Percentiles rank a stretch among this genome's conserved stretches.
phyloP scores from a whole-genome alignment of 2,113 vertebrate species.

The Equus przewalskii region DNA sequence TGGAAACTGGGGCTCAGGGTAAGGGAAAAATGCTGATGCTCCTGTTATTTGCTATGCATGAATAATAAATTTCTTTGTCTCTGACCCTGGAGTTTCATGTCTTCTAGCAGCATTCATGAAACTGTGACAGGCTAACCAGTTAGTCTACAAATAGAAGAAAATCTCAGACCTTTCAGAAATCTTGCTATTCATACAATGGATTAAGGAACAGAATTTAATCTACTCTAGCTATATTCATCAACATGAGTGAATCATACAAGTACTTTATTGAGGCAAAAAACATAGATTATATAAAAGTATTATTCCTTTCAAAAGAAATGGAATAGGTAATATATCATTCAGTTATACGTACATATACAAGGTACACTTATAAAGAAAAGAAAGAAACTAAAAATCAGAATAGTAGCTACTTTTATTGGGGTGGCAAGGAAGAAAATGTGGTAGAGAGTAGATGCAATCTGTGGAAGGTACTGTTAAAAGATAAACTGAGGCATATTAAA shows the following conservation, averaged over 20 bases:
- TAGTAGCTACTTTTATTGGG: background rate
- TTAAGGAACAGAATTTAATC: background rate
- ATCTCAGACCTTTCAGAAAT: background rate
- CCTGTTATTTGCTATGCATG: background rate
- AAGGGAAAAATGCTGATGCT: background rate
- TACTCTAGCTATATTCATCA: background rate
- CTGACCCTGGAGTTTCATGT: background rate
- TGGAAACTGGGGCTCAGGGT: background rate
- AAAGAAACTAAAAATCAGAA: background rate
- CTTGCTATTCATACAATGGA: background rate
- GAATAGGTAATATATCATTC: background rate
- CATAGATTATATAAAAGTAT: background rate
- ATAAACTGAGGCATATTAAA: too few relatives aligned
- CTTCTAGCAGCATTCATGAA: background rate
- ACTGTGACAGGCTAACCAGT: background rate
- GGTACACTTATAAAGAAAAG: background rate
- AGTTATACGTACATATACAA: background rate
- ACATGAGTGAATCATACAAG: slow-evolving; percentile 26
- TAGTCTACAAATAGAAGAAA: background rate
- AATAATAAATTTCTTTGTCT: background rate
- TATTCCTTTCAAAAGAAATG: background rate
- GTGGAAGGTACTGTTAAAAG: background rate
- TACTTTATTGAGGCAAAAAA: background rate
- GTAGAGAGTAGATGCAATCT: too few relatives aligned
- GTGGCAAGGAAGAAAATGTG: background rate